Base-by-base conservation (phyloP, 1,140 invertebrate genomes). In the Nephila pilipes region DNA sequence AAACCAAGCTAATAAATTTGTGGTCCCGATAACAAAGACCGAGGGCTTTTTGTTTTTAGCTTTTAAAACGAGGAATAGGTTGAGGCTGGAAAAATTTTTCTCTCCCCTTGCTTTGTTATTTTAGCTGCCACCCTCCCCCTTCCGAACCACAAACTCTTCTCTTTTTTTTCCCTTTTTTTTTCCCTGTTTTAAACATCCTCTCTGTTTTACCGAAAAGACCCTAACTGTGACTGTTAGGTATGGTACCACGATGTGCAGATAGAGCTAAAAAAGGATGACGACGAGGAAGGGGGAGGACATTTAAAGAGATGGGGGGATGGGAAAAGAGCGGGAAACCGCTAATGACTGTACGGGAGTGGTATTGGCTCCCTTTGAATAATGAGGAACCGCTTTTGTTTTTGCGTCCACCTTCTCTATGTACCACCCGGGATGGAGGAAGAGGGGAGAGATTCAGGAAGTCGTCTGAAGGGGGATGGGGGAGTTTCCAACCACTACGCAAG, bases 1-100 rank as follows among this genome's bases (percentile, higher is more conserved):
- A 92, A 85, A 87, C 91, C 83, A 60, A 92, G 91, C 83, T 87
- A 85, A 92, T 92, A 92, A 92, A 92, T 92, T 92, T 92, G 91
- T 92, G 91, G 91, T 87, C 38, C 60, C 29, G 83, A 87, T 92
- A 92, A 92, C 91, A 92, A 92, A 87, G 83, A 65, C 85, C n/a
- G 58, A 85, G 46, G 22, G 91, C 60, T 58, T 87, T 92, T 92
- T 92, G 63, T 87, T 85, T 92, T 92, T 92, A 55, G 90, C 22
- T 79, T 90, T 81, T 38, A 69, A 69, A 83, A 85, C 90, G 38
- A 60, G 55, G 83, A 85, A 87, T 32, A 69, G 85, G 60, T 87
- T n/a, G 85, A 85, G 16, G 25, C 63, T 75, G 69, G 18, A 81
- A 81, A 81, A 65, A 81, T 80, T 90, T 87, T 87, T 20, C 36